Conservation (phyloP, 2,888 invertebrate genomes). For the Hypercompe scribonia region DNA sequence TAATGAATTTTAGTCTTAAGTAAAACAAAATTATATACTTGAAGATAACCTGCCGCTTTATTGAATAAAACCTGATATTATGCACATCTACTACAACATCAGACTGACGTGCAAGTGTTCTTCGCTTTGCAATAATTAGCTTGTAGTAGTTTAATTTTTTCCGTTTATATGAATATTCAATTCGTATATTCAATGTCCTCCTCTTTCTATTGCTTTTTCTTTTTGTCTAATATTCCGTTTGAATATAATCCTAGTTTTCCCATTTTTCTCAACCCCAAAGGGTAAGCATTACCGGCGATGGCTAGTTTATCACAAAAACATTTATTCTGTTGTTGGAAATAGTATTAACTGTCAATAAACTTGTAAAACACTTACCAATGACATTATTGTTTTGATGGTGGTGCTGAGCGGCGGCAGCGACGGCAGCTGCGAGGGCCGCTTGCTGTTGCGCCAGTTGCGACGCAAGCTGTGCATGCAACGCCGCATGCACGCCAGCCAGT, state of each 20-base stretch:
- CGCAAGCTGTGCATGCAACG: constrained; percentile 88
- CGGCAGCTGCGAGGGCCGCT: constrained; percentile 84
- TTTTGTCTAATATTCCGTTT: too few species aligned
- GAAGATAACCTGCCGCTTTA: neutral
- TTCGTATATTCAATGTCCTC: neutral
- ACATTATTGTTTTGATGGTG: constrained; percentile 87
- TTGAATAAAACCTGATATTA: neutral
- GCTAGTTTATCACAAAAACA: too few species aligned
- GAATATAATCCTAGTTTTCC: too few species aligned
- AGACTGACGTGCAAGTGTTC: neutral
- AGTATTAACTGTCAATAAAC: neutral
- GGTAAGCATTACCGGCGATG: too few species aligned
- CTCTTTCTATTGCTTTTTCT: neutral
- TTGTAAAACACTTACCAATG: constrained; percentile 79
- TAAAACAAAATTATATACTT: neutral
- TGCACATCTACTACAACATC: neutral
- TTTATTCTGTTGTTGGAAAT: neutral
- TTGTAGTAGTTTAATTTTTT: neutral
- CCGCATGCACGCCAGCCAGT: constrained; percentile 76
- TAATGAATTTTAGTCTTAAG: neutral
- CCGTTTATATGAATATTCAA: neutral
- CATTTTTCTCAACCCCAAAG: too few species aligned
- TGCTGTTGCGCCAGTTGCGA: constrained; percentile 88
- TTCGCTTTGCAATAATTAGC: neutral
- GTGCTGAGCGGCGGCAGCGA: constrained; percentile 88